Percentiles rank a stretch among this genome's conserved stretches.
Conservation (phyloP, 2,888 invertebrate species). For the Chloroclysta siterata region DNA sequence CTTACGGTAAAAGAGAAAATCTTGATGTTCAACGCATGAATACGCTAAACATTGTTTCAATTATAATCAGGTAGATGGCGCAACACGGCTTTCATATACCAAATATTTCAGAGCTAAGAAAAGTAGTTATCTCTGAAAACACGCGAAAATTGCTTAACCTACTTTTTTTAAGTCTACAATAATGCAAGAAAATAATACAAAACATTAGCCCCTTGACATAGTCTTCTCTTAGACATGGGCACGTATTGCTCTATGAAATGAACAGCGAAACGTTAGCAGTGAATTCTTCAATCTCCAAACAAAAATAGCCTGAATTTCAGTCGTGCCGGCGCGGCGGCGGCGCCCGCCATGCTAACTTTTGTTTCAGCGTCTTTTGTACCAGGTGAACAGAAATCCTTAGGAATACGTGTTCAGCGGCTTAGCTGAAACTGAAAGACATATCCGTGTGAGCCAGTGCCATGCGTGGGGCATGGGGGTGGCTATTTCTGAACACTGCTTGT, state of each 20-base stretch:
- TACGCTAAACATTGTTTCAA: background rate
- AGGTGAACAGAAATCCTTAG: conserved; percentile 58
- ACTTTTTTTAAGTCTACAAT: background rate
- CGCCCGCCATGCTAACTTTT: conserved; percentile 62
- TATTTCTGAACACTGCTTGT: no score
- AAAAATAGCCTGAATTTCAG: conserved; percentile 45
- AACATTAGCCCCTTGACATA: background rate
- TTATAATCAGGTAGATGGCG: background rate
- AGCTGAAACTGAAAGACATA: conserved; percentile 19
- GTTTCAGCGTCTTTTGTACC: conserved; percentile 69
- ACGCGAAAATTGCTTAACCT: background rate
- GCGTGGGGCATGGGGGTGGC: no score
- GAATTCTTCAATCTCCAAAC: background rate
- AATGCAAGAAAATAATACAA: background rate
- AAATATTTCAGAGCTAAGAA: background rate
- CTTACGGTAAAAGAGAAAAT: background rate
- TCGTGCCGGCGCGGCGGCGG: conserved; percentile 13
- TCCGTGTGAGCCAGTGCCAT: no score
- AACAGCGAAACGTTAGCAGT: background rate
- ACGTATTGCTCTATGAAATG: background rate
- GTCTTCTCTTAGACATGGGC: background rate
- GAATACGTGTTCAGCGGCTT: conserved; percentile 60
- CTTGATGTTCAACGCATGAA: background rate
- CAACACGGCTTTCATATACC: background rate
- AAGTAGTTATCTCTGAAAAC: background rate